A percentile compares a stretch with the other conserved stretches of the same genome.
These are phyloP conservation scores for Eucidaris tribuloides DNA, from an alignment of 35 echinoderm and acorn worm species.

Conservation along the genomic window DNA sequence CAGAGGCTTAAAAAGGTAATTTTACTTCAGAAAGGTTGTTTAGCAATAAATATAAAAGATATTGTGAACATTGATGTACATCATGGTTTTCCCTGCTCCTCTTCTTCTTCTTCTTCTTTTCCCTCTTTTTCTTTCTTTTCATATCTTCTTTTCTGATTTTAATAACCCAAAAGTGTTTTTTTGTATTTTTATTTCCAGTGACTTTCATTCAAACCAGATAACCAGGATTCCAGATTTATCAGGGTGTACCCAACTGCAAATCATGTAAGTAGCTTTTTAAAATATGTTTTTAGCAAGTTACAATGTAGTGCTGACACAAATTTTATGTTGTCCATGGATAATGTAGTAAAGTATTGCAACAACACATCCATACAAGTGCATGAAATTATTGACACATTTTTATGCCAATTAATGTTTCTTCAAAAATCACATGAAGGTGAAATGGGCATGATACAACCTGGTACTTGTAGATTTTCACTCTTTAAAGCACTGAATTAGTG, in stretches of 20 bases:
- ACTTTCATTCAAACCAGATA: constrained; percentile 66
- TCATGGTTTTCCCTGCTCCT: neutral
- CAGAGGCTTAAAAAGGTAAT: neutral
- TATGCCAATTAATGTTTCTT: neutral
- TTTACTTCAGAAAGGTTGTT: neutral
- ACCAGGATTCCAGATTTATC: constrained; percentile 44
- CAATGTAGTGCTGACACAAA: neutral
- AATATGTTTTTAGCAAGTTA: neutral
- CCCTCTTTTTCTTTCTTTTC: neutral
- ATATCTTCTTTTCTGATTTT: neutral
- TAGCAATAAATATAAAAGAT: neutral
- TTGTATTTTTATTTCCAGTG: constrained; percentile 39
- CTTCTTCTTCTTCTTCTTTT: neutral
- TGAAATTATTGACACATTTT: neutral
- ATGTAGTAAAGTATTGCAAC: neutral
- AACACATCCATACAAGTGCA: neutral
- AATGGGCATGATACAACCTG: neutral
- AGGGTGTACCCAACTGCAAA: constrained; percentile 46
- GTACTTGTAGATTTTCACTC: too few relatives aligned
- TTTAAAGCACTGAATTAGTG: too few relatives aligned
- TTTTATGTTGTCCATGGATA: neutral
- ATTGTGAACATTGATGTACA: neutral
- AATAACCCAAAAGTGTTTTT: neutral
- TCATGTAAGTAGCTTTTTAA: constrained; percentile 71
- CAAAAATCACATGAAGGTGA: neutral